These are phyloP conservation scores for Bovichtus variegatus DNA, from an alignment of 2,797 vertebrate species.

Conservation along the genomic window DNA sequence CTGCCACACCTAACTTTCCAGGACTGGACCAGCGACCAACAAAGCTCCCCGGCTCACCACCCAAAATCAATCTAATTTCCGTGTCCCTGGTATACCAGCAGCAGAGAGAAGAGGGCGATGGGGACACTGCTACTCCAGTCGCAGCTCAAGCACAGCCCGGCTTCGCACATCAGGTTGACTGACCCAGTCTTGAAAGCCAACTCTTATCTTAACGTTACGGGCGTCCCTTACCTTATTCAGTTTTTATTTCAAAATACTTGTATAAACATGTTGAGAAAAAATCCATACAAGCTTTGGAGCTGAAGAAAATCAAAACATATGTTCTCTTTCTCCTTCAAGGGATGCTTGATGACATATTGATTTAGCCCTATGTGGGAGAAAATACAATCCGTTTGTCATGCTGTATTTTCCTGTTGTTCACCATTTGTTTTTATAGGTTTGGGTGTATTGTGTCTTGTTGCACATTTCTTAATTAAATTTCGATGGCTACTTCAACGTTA, in stretches of 20 bases:
- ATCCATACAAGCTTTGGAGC: slow-evolving; percentile 25
- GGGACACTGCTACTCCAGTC: too few relatives aligned
- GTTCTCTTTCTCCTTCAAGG: slow-evolving; percentile 23
- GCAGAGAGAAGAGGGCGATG: too few relatives aligned
- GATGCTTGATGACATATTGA: slow-evolving; percentile 59
- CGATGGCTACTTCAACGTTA: background rate
- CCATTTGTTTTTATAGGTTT: slow-evolving; percentile 55
- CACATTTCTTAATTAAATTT: slow-evolving; percentile 34
- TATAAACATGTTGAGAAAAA: slow-evolving; percentile 40
- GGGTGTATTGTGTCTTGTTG: slow-evolving; percentile 33
- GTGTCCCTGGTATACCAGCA: too few relatives aligned
- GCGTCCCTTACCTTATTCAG: background rate
- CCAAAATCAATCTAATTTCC: too few relatives aligned
- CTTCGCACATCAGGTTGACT: too few relatives aligned
- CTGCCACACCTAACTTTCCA: too few relatives aligned
- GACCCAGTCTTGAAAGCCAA: too few relatives aligned
- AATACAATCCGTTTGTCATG: slow-evolving; percentile 39
- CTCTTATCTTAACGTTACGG: too few relatives aligned
- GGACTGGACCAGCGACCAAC: too few relatives aligned
- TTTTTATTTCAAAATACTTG: slow-evolving; percentile 29
- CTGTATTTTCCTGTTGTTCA: slow-evolving; percentile 55
- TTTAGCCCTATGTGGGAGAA: slow-evolving; percentile 49
- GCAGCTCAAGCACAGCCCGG: too few relatives aligned
- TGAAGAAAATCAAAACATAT: slow-evolving; percentile 30
- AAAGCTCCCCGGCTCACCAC: too few relatives aligned